Conservation (phyloP, 2,888 invertebrate species). For the Apocheima hispidaria region DNA sequence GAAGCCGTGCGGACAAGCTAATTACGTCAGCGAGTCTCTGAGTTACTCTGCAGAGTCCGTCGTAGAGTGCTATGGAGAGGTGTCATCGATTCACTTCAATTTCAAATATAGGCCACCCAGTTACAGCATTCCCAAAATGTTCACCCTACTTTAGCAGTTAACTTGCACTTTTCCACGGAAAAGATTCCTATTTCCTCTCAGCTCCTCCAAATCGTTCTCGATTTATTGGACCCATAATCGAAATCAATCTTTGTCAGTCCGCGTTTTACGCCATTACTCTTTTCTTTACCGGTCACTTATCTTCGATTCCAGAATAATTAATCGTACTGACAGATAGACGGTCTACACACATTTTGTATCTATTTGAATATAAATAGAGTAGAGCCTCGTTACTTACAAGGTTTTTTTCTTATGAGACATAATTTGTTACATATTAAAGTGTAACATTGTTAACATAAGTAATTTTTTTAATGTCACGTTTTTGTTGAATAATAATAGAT, state of each 20-base stretch:
- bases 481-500: background rate
- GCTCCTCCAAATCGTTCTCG: slow-evolving; percentile 29
- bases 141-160: slow-evolving; percentile 21
- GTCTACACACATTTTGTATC: slow-evolving; percentile 30
- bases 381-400: slow-evolving; percentile 6
- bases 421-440: slow-evolving; percentile 4
- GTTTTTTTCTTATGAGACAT: background rate
- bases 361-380: slow-evolving; percentile 14
- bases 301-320: slow-evolving; percentile 48
- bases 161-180: slow-evolving; percentile 28
- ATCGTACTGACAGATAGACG: slow-evolving; percentile 37
- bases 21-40: too few relatives aligned
- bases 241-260: slow-evolving; percentile 48
- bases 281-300: slow-evolving; percentile 47
- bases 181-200: slow-evolving; percentile 27
- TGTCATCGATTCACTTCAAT: background rate
- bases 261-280: slow-evolving; percentile 45
- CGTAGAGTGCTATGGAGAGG: background rate
- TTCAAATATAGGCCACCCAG: slow-evolving; percentile 9
- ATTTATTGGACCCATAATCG: slow-evolving; percentile 46
- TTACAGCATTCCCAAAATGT: slow-evolving; percentile 4
- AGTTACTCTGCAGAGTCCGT: too few relatives aligned
- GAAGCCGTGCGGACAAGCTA: too few relatives aligned
- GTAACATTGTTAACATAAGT: background rate
- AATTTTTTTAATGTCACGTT: background rate